Evolutionary conservation across 2,888 invertebrate genomes (phyloP).

Genomic region (Teinopalpus imperialis): DNA sequence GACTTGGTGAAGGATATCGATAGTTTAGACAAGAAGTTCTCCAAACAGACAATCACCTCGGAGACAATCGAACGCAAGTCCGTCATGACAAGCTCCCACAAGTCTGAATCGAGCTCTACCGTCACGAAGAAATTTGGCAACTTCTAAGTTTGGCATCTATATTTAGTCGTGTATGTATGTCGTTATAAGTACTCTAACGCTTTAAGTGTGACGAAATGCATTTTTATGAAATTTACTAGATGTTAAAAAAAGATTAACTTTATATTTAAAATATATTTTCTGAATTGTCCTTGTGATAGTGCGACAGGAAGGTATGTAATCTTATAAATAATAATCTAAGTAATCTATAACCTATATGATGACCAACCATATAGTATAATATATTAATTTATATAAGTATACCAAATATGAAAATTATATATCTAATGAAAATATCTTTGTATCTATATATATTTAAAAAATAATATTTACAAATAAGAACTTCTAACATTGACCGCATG

Average conservation of each 20-base stretch:
- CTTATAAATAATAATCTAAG: too few relatives aligned
- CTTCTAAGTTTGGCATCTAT: slow-evolving; percentile 51
- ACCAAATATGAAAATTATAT: too few relatives aligned
- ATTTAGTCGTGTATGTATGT: slow-evolving; percentile 25
- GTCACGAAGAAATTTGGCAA: slow-evolving; percentile 81
- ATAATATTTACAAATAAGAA: too few relatives aligned
- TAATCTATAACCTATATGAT: too few relatives aligned
- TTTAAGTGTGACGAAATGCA: slow-evolving; percentile 27
- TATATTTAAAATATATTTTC: slow-evolving; percentile 33
- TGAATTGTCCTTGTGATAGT: slow-evolving; percentile 30
- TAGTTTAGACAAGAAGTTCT: slow-evolving; percentile 84
- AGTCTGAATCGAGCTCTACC: slow-evolving; percentile 80
- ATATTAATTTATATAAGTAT: too few relatives aligned
- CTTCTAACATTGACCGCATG: too few relatives aligned
- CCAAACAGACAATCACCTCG: slow-evolving; percentile 86
- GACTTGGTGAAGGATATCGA: slow-evolving; percentile 77
- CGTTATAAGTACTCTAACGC: slow-evolving; percentile 32
- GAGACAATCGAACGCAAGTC: slow-evolving; percentile 86
- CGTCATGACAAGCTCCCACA: slow-evolving; percentile 84
- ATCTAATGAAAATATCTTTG: too few relatives aligned
- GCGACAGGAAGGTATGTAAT: too few relatives aligned
- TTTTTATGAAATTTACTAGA: slow-evolving; percentile 30
- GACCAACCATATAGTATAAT: too few relatives aligned
- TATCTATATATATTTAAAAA: too few relatives aligned
- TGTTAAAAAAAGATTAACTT: slow-evolving; percentile 29